Evolutionary conservation across 1,140 invertebrate genomes (phyloP).

Genomic region (Drosophila rhopaloa): DNA sequence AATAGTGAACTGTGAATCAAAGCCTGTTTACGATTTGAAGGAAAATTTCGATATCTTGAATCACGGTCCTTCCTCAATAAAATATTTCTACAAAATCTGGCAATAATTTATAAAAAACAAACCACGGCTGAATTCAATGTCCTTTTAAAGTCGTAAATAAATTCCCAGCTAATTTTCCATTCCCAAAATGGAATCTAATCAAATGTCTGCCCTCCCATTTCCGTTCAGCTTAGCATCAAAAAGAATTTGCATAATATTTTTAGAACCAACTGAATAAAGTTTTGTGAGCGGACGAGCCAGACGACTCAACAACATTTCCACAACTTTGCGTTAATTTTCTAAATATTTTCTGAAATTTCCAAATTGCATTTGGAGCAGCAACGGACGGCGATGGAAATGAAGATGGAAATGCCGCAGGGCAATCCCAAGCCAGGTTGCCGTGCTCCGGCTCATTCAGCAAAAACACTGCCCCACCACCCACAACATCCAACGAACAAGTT

Average conservation of each 20-base stretch:
- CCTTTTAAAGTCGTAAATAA: conserved; percentile 10
- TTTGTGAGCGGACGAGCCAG: conserved; percentile 25
- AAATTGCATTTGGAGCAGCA: conserved; percentile 68
- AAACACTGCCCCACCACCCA: conserved; percentile 9
- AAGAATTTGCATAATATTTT: conserved; percentile 76
- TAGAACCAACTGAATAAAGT: conserved; percentile 47
- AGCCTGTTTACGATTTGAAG: too few species aligned
- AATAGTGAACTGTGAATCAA: too few species aligned
- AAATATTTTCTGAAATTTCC: conserved; percentile 76
- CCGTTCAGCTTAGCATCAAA: conserved; percentile 8
- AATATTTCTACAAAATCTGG: too few species aligned
- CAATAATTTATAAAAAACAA: background rate
- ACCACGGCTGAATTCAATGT: conserved; percentile 1
- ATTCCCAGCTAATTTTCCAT: conserved; percentile 25
- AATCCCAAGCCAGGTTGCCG: conserved; percentile 48
- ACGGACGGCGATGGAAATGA: background rate
- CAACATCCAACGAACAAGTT: conserved; percentile 29
- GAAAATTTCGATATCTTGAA: too few species aligned
- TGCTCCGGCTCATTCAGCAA: conserved; percentile 51
- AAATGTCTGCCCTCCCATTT: conserved; percentile 6
- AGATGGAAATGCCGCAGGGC: conserved; percentile 50
- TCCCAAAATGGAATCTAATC: conserved; percentile 37
- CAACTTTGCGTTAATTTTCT: conserved; percentile 82
- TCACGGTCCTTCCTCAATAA: too few species aligned
- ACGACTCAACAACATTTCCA: conserved; percentile 66